These are phyloP conservation scores for Acrobasis repandana DNA, from an alignment of 2,888 invertebrate species.

Conservation along the genomic window DNA sequence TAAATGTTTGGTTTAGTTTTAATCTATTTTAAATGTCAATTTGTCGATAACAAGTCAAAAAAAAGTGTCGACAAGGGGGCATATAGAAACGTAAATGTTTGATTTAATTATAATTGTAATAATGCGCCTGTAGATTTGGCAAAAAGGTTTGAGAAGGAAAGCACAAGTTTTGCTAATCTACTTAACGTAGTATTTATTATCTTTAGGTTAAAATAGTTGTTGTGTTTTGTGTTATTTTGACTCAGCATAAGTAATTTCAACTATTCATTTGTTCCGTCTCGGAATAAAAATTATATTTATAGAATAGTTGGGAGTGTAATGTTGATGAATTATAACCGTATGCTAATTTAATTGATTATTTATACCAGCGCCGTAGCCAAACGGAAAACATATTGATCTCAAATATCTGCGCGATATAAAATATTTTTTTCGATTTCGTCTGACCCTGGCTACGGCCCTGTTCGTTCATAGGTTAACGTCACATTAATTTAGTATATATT, in stretches of 20 bases:
- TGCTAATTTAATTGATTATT: conserved; percentile 51
- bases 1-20: conserved; percentile 25
- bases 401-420: conserved; percentile 5
- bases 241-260: conserved; percentile 58
- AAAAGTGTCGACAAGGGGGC: conserved; percentile 30
- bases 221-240: conserved; percentile 74
- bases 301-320: conserved; percentile 47
- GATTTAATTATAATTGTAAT: conserved; percentile 40
- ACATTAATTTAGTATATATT: conserved; percentile 70
- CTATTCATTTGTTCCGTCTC: conserved; percentile 56
- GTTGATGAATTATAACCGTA: conserved; percentile 51
- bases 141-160: conserved; percentile 45
- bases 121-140: conserved; percentile 42
- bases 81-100: conserved; percentile 41
- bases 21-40: conserved; percentile 15
- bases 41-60: conserved; percentile 23
- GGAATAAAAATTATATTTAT: conserved; percentile 46
- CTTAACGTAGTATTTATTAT: conserved; percentile 47
- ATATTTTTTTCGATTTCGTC: conserved; percentile 11
- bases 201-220: conserved; percentile 73
- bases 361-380: conserved; percentile 18
- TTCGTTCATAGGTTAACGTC: conserved; percentile 63
- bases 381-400: conserved; percentile 12
- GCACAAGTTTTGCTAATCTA: conserved; percentile 74
- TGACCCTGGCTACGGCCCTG: conserved; percentile 20